These are phyloP conservation scores for Oligia latruncula DNA, from an alignment of 2,888 invertebrate genomes.

Conservation along the genomic window DNA sequence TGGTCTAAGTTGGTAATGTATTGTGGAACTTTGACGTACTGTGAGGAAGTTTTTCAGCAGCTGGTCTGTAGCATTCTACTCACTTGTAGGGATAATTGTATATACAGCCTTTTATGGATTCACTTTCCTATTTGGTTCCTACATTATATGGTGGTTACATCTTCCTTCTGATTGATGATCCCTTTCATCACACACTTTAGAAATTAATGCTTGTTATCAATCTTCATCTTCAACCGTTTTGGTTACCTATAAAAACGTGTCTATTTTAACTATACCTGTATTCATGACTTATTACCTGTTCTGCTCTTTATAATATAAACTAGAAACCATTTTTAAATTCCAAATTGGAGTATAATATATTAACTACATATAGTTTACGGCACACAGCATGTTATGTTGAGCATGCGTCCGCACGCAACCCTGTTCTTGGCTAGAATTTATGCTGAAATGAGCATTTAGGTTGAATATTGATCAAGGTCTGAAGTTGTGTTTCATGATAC, in stretches of 20 bases:
- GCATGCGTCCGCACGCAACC: slow-evolving; percentile 68
- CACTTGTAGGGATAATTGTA: not conserved
- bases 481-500: slow-evolving; percentile 53
- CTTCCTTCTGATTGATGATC: not conserved
- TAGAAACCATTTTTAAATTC: slow-evolving; percentile 20
- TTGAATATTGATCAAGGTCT: slow-evolving; percentile 74
- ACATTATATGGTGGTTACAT: not conserved
- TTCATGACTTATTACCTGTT: not conserved
- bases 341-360: slow-evolving; percentile 23
- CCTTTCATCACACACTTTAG: not conserved
- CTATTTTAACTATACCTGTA: not conserved
- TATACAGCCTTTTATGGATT: not conserved
- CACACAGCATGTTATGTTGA: slow-evolving; percentile 58
- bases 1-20: slow-evolving; percentile 22
- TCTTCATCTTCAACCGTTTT: not conserved
- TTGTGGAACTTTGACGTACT: slow-evolving; percentile 3
- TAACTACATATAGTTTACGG: slow-evolving; percentile 38
- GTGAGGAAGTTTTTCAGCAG: not conserved
- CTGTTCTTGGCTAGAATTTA: slow-evolving; percentile 64
- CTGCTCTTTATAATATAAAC: not conserved
- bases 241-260: not conserved
- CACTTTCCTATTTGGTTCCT: not conserved
- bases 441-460: slow-evolving; percentile 72
- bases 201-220: not conserved
- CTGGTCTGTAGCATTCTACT: not conserved